Percentiles rank a stretch among this genome's conserved stretches.
These are phyloP conservation scores for Eremobia ochroleuca DNA, from an alignment of 2,888 invertebrate genomes.

Conservation along the genomic window DNA sequence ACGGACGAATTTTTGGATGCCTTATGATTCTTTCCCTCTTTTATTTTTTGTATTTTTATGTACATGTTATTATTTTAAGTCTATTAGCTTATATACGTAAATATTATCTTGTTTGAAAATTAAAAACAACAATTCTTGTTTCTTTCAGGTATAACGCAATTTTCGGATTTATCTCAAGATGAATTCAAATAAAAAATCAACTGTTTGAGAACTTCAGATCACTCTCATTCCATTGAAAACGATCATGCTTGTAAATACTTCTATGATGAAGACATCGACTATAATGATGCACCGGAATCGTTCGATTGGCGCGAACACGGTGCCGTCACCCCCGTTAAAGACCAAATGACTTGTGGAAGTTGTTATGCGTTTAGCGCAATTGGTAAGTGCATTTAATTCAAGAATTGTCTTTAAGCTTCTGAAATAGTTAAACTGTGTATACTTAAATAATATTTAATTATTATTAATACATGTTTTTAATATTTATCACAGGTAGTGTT, in stretches of 20 bases:
- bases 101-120: no score
- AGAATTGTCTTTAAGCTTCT: no score
- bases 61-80: no score
- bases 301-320: constrained; percentile 94
- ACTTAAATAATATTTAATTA: no score
- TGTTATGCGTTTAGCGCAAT: constrained; percentile 92
- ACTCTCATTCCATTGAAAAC: accelerated
- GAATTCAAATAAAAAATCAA: constrained; percentile 27
- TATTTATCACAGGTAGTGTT: constrained; percentile 54
- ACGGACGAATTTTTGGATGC: no score
- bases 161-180: constrained; percentile 27
- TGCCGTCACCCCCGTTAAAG: constrained; percentile 94
- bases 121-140: not conserved
- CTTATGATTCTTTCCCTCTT: no score
- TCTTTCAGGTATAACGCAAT: constrained; percentile 49
- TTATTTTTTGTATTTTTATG: no score
- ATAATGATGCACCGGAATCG: constrained; percentile 56
- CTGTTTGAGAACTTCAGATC: not conserved
- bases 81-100: no score
- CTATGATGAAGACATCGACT: constrained; percentile 26
- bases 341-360: constrained; percentile 95
- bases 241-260: not conserved
- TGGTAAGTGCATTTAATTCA: constrained; percentile 53
- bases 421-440: not conserved
- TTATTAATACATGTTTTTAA: not conserved